A percentile compares a stretch with the other conserved stretches of the same genome.
Conservation (phyloP, 2,797 vertebrate species). For the Tapera naevia region DNA sequence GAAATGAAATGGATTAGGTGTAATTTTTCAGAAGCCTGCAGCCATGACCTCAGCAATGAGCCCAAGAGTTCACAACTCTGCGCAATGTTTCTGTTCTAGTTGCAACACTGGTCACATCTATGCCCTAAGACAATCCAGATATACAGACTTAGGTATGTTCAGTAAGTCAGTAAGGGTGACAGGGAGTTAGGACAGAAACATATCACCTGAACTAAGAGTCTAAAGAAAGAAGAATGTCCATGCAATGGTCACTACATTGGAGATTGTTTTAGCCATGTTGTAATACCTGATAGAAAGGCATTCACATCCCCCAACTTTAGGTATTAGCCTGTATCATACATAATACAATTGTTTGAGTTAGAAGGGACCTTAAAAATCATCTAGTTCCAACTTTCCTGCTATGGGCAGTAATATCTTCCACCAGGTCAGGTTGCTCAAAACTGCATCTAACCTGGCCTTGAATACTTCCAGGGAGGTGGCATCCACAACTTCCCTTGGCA, state of each 20-base stretch:
- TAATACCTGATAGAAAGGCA: neutral
- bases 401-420: neutral
- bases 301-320: neutral
- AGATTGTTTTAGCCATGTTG: fast-evolving
- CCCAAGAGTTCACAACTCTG: neutral
- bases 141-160: neutral
- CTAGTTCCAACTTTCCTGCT: neutral
- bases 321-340: neutral
- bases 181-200: neutral
- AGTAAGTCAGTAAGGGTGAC: neutral
- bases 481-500: neutral
- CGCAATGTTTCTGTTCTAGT: neutral
- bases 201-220: too few relatives aligned
- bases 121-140: neutral
- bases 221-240: neutral
- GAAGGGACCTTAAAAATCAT: neutral
- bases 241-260: neutral
- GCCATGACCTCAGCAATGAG: neutral
- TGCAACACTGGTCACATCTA: neutral
- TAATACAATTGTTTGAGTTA: neutral
- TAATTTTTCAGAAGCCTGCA: neutral
- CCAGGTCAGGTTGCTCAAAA: neutral
- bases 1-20: neutral
- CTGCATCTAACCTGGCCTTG: fast-evolving
- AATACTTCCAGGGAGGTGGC: fast-evolving